These are phyloP conservation scores for Origma solitaria DNA, from an alignment of 2,113 vertebrate genomes.

Conservation along the genomic window DNA sequence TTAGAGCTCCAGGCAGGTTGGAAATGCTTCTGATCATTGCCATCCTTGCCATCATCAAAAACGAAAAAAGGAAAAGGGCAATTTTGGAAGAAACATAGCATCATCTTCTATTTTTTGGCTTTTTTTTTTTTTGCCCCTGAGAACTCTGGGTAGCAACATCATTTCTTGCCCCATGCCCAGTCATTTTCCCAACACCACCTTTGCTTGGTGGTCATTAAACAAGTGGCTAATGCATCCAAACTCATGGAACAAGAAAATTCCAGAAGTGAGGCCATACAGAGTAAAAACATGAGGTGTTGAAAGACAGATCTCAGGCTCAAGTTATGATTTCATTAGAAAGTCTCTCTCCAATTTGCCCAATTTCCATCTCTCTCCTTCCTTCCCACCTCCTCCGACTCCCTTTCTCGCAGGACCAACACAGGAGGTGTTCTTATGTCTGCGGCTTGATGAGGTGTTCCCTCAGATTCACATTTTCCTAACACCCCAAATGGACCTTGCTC, in stretches of 20 bases:
- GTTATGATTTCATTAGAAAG: background rate
- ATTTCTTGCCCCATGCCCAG: background rate
- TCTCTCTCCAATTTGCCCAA: background rate
- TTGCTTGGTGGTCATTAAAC: background rate
- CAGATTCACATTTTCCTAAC: background rate
- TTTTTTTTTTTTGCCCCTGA: background rate
- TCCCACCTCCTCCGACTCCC: background rate
- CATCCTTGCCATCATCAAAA: background rate
- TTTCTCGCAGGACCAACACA: background rate
- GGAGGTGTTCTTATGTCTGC: background rate
- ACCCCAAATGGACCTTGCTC: background rate
- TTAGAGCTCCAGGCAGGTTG: background rate
- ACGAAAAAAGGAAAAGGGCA: background rate
- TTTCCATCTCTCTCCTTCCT: slow-evolving; percentile 30
- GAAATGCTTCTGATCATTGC: background rate
- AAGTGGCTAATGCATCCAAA: background rate
- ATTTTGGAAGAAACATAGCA: background rate
- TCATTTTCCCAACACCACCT: background rate
- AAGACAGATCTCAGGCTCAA: slow-evolving; percentile 56
- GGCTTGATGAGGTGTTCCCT: slow-evolving; percentile 20
- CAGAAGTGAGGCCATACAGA: slow-evolving; percentile 43
- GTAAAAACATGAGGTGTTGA: slow-evolving; percentile 55
- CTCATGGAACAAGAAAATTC: slow-evolving; percentile 21
- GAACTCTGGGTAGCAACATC: background rate
- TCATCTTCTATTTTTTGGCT: background rate